Base-by-base conservation (phyloP, 2,113 vertebrate species). In the Equus quagga region DNA sequence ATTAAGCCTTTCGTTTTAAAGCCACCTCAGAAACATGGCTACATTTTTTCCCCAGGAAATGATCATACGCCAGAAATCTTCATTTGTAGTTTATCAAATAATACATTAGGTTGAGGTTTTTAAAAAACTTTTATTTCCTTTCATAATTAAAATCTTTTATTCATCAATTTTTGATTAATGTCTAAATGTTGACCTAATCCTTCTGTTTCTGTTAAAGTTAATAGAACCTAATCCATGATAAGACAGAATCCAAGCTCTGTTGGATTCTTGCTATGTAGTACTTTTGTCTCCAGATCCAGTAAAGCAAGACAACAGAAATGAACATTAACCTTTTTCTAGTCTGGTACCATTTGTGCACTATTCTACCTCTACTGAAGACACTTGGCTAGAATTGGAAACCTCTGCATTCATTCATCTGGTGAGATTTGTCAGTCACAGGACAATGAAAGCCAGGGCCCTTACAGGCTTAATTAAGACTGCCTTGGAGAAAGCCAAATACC, bases 161-260 rank as follows among this genome's bases (percentile, higher is more conserved):
- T 83, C 17, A 81, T 81, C 65, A 78, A 51, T 41, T 95, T 93
- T 95, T 89, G 70, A 79, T 19, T 72, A 41, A 41, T 41, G 3
- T 92, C n/a, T 86, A 64, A 64, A 51, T 86, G n/a, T 62, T 97
- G 33, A 96, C 75, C 36, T 84, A 33, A 58, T 73, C 12, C 28
- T 28, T 80, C 96, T 87, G 62, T 93, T 97, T 93, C 82, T 90
- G 62, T 65, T 93, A 88, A 97, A 41, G 70, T 94, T 98, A 70
- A 97, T 6, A 72, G 89, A 72, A 92, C 96, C 69, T 97, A 89
- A 85, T 64, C 28, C 15, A 97, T 96, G 65, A 24, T 93, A 96
- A 99, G 97, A 94, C 99, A 98, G 98, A 99, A 99, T 98, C 99
- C 99, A 98, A 99, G 98, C 97, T 99, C 99, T 97, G 98, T 98